Conservation (phyloP, 53 echinoderm and acorn worm genomes). For the Echinometra lucunter region DNA sequence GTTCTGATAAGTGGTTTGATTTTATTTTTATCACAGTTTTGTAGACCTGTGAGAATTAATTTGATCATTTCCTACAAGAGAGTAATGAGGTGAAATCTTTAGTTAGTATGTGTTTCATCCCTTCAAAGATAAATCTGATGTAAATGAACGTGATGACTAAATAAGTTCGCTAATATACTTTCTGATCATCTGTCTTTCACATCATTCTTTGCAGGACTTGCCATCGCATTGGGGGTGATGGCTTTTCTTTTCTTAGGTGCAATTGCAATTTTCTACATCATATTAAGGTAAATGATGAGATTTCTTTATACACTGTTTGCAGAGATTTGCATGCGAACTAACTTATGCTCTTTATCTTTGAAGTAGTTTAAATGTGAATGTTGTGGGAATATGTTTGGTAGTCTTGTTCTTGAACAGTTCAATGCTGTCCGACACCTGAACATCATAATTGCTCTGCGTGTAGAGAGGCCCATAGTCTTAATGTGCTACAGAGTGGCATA, state of each 20-base stretch:
- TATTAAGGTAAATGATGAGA: background rate
- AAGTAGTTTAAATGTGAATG: background rate
- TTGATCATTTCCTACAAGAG: too few species aligned
- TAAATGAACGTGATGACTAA: too few species aligned
- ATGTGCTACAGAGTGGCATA: background rate
- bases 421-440: background rate
- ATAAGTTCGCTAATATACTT: too few species aligned
- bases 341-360: background rate
- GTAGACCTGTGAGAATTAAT: too few species aligned
- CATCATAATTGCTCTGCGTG: too few species aligned
- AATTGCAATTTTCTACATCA: background rate
- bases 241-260: background rate
- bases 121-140: too few species aligned
- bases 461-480: background rate
- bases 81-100: too few species aligned
- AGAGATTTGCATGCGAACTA: background rate
- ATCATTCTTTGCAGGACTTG: background rate
- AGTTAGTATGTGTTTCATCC: too few species aligned
- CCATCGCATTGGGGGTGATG: background rate
- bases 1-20: too few species aligned
- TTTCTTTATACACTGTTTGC: background rate
- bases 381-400: background rate
- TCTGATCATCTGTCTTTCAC: background rate
- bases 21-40: too few species aligned
- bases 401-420: background rate